Percentiles rank a stretch among this genome's conserved stretches.
Evolutionary conservation across 1,140 invertebrate genomes (phyloP).

Genomic region (Chrysoperla carnea): DNA sequence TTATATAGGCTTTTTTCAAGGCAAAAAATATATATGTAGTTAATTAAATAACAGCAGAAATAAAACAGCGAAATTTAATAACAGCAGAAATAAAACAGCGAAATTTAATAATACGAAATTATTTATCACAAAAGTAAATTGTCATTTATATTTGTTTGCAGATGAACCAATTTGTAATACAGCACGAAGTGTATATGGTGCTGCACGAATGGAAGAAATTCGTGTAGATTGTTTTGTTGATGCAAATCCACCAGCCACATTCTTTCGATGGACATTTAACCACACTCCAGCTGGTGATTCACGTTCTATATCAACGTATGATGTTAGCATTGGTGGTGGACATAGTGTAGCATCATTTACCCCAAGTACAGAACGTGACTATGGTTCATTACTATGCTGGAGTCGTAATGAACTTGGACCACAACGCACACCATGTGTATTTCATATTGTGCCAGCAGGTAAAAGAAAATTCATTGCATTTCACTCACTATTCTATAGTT

Average conservation of each 20-base stretch:
- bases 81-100: neutral
- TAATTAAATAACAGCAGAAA: too few species aligned
- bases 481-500: neutral
- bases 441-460: constrained; percentile 36
- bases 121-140: constrained; percentile 2
- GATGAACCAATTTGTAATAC: constrained; percentile 30
- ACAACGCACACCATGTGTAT: constrained; percentile 31
- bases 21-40: too few species aligned
- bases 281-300: constrained; percentile 29
- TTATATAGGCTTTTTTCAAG: too few species aligned
- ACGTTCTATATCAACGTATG: constrained; percentile 17
- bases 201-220: constrained; percentile 33
- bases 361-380: constrained; percentile 30
- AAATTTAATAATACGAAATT: neutral
- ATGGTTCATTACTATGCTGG: constrained; percentile 36
- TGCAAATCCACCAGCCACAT: constrained; percentile 29
- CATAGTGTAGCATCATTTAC: constrained; percentile 27
- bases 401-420: constrained; percentile 30
- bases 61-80: neutral
- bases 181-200: constrained; percentile 31
- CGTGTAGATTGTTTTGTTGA: constrained; percentile 35
- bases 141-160: constrained; percentile 11
- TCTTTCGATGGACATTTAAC: constrained; percentile 41
- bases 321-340: constrained; percentile 13
- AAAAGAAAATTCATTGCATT: constrained; percentile 9